phyloP scores from a whole-genome alignment of 2,797 vertebrate species.

The Steatocranus sp. region DNA sequence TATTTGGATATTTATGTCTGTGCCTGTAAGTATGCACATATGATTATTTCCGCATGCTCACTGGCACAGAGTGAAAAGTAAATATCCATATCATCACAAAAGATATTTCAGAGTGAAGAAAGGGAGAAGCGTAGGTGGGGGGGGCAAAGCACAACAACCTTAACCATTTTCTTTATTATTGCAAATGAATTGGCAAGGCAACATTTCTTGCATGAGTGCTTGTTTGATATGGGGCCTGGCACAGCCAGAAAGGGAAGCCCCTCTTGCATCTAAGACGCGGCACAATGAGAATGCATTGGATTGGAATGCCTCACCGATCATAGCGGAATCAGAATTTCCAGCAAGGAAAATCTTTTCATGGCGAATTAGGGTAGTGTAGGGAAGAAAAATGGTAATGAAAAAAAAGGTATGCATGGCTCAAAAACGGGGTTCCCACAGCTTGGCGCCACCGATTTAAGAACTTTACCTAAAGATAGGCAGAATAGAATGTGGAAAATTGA shows the following conservation, averaged over 20 bases:
- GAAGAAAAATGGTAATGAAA: slow-evolving; percentile 91
- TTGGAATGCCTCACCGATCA: slow-evolving; percentile 99
- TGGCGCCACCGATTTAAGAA: slow-evolving; percentile 91
- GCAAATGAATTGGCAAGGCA: slow-evolving; percentile 83
- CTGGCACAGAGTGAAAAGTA: slow-evolving; percentile 50
- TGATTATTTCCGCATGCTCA: slow-evolving; percentile 50
- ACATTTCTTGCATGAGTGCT: slow-evolving; percentile 94
- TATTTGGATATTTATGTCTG: slow-evolving; percentile 57
- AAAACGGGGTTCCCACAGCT: slow-evolving; percentile 86
- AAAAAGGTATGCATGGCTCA: slow-evolving; percentile 88
- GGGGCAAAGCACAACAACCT: slow-evolving; percentile 55
- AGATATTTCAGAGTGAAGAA: slow-evolving; percentile 46
- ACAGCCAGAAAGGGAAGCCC: slow-evolving; percentile 79
- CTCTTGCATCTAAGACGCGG: slow-evolving; percentile 84
- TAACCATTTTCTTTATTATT: slow-evolving; percentile 71
- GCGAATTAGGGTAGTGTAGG: slow-evolving; percentile 88
- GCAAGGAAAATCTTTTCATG: slow-evolving; percentile 99
- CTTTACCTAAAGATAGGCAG: slow-evolving; percentile 92
- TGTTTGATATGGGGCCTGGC: slow-evolving; percentile 86
- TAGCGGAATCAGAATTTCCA: slow-evolving; percentile 99
- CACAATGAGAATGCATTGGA: slow-evolving; percentile 98
- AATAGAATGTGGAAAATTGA: slow-evolving; percentile 99
- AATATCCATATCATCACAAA: slow-evolving; percentile 64
- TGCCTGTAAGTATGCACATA: slow-evolving; percentile 54
- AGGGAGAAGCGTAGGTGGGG: neutral